Percentiles rank a stretch among this genome's conserved stretches.
phyloP scores from a whole-genome alignment of 2,113 vertebrate species.

The Rhea americana region DNA sequence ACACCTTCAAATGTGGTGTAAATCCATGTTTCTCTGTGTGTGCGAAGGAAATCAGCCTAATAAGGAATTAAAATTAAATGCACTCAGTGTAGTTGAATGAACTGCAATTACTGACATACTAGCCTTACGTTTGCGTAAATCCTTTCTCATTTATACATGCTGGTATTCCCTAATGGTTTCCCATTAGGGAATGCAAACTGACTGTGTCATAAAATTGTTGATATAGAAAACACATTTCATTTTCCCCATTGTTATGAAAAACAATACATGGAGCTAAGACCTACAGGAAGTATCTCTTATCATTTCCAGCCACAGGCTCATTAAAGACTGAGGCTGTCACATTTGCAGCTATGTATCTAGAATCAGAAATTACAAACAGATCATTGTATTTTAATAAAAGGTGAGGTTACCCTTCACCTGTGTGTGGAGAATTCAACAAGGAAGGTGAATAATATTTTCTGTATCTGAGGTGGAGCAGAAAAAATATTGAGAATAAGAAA shows the following conservation, averaged over 20 bases:
- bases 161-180: background rate
- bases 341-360: background rate
- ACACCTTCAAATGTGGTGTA: background rate
- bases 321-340: background rate
- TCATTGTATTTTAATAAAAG: background rate
- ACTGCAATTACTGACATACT: background rate
- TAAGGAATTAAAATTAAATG: background rate
- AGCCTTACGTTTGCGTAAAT: background rate
- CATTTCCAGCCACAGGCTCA: background rate
- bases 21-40: fast-evolving
- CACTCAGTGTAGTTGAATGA: background rate
- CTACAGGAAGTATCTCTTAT: slow-evolving; percentile 40
- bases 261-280: slow-evolving; percentile 23
- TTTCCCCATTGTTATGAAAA: slow-evolving; percentile 30
- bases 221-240: slow-evolving; percentile 38
- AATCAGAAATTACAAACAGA: background rate
- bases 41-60: background rate
- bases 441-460: background rate
- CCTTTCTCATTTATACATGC: background rate
- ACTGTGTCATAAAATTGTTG: background rate
- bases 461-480: background rate
- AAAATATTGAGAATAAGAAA: background rate
- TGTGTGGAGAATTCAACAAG: background rate
- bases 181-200: background rate
- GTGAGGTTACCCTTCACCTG: background rate